Conservation (phyloP, 2,888 invertebrate species). For the Kryphioiulus occultus region DNA sequence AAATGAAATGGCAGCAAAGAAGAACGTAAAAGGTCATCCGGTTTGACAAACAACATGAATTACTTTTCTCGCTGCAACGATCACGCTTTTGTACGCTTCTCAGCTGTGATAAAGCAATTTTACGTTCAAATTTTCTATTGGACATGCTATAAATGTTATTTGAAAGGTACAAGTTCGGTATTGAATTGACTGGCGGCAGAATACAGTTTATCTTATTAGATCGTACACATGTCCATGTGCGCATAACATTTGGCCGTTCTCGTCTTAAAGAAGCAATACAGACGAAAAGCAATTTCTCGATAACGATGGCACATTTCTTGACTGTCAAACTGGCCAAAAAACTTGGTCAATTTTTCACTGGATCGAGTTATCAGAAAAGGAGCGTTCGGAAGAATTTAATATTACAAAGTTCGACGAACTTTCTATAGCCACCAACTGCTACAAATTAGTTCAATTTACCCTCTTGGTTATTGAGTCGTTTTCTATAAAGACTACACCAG, state of each 20-base stretch:
- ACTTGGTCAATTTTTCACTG: neutral
- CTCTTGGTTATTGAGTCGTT: neutral
- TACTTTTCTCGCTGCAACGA: neutral
- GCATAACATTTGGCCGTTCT: neutral
- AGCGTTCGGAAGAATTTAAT: neutral
- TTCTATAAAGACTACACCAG: neutral
- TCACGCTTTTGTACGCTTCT: neutral
- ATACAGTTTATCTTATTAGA: neutral
- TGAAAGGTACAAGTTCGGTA: neutral
- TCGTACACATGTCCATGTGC: neutral
- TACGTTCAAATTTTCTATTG: neutral
- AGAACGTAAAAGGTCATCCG: neutral
- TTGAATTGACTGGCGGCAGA: neutral
- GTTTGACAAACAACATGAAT: neutral
- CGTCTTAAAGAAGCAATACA: neutral
- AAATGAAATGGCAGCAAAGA: neutral
- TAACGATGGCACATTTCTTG: neutral
- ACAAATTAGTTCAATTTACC: constrained; percentile 32
- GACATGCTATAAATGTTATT: neutral
- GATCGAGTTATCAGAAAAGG: neutral
- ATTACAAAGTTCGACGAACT: neutral
- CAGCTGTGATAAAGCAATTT: neutral
- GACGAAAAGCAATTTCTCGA: neutral
- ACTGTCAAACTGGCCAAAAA: neutral
- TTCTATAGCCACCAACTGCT: neutral